Evolutionary conservation across 1,140 invertebrate genomes (phyloP), one percentile per base, ranked within the genome.

Genomic region (Parasteatoda tepidariorum): DNA sequence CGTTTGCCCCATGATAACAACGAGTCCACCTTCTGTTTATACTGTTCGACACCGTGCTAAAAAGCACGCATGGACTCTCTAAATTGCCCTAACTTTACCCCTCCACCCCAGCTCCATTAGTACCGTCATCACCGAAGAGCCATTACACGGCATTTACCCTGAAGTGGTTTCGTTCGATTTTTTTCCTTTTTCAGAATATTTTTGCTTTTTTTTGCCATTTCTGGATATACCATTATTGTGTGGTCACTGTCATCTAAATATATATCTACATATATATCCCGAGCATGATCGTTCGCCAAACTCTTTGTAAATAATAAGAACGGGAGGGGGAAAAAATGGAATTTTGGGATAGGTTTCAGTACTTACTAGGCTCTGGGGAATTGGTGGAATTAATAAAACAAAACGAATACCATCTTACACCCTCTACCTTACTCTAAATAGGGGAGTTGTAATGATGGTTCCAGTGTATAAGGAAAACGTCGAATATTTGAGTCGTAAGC

Each of bases 401-500:
- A 67, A 67, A 67, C 64, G 38, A 67, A 28, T 34, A 67, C 11
- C n/a, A 9, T 22, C 33, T 22, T 33, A 33, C 26, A 18, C 33
- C 15, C 26, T 6, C 26, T 22, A n/a, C 24, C 26, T 48, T 18
- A 7, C 41, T 18, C 41, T n/a, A 67, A 31, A 67, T n/a, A 33
- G 33, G 11, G 22, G 5, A n/a, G 64, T 6, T 18, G 34, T 22
- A 66, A 2, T 9, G 13, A 22, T 15, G 3, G 62, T 28, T 31
- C 24, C 24, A 22, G 38, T 34, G 18, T 33, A 59, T 57, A 75
- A 62, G 73, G 41, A 75, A 75, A 75, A 57, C 55, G 57, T 33
- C 28, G 73, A 61, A 75, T 75, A 75, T 75, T 75, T 75, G 61
- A 75, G 57, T 31, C 41, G 55, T n/a, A n/a, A n/a, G n/a, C 55